These are phyloP conservation scores for Sebastes minor DNA, from an alignment of 2,797 vertebrate species.

Conservation along the genomic window DNA sequence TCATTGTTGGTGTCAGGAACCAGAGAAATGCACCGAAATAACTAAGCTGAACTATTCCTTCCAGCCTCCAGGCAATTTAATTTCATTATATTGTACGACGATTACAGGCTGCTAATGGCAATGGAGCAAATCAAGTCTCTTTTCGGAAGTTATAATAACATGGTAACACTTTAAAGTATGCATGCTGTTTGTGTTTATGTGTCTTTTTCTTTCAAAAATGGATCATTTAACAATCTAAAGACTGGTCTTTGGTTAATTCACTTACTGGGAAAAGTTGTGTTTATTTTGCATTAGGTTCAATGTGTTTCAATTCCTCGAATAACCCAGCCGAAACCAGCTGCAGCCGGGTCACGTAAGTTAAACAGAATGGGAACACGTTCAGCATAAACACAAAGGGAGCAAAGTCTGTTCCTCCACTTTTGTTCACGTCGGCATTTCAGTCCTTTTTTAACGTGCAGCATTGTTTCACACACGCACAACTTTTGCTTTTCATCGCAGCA, in stretches of 20 bases:
- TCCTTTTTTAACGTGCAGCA: background rate
- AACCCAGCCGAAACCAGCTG: background rate
- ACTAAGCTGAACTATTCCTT: background rate
- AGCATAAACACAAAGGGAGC: conserved; percentile 13
- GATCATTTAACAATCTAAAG: background rate
- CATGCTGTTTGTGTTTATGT: background rate
- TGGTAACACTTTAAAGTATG: conserved; percentile 2
- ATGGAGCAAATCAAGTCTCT: conserved; percentile 6
- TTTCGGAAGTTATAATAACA: background rate
- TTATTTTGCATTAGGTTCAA: background rate
- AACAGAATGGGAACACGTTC: background rate
- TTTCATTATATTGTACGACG: background rate
- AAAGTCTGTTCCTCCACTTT: conserved; percentile 19
- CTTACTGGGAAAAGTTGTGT: background rate
- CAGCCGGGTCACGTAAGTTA: background rate
- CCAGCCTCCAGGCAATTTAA: background rate
- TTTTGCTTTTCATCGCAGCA: background rate
- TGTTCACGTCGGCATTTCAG: background rate
- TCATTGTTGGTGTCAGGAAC: conserved; percentile 2
- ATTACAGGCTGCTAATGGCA: conserved; percentile 24
- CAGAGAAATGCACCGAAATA: background rate
- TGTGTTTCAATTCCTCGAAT: background rate
- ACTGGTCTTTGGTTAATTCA: background rate
- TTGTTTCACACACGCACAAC: background rate
- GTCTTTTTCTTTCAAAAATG: background rate